Base-by-base conservation (phyloP, 2,888 invertebrate genomes). In the Acleris sparsana region DNA sequence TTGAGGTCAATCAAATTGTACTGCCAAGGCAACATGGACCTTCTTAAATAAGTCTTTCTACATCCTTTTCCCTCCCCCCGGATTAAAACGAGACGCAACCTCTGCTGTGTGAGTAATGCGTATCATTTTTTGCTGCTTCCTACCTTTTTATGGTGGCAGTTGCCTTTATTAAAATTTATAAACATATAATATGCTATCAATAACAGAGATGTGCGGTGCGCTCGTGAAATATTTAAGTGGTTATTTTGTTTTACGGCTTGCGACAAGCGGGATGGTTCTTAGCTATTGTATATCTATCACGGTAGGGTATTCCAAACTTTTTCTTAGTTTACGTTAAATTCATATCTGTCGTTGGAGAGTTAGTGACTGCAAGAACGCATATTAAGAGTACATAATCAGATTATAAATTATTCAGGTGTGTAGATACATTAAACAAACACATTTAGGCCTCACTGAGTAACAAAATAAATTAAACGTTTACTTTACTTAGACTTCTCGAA, bases 151-250 rank as follows among this genome's bases (percentile, higher is more conserved):
- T 63, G 63, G 51, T 53, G 39, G 39, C 18, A 52, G 65, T 60
- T 56, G 61, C 46, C 57, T 62, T 66, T 66, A 67, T 67, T 67
- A 63, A 63, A 67, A 67, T 67, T 63, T 67, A 58, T 67, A 67
- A 67, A 67, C 66, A 62, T 66, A 62, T 66, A 66, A 66, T 66
- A 66, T 25, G 66, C 66, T 53, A 66, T 66, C 66, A 62, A 66
- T 66, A 66, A 66, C 66, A 56, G 61, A 66, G 62, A 65, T 61
- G 60, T 55, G 60, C 55, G 53, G 59, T 43, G 43, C 11, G 60
- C n/a, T 61, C 55, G 65, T 65, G 60, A 61, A 60, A 65, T 61
- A 56, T 61, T 61, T 56, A 46, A 43, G 64, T 64, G 44, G 60
- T 65, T 53, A 44, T 60, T 61, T 52, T 33, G 65, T 51, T 65